Evolutionary conservation across 2,888 invertebrate genomes (phyloP), one percentile per base, ranked within the genome.

Genomic region (Nomada fabriciana): DNA sequence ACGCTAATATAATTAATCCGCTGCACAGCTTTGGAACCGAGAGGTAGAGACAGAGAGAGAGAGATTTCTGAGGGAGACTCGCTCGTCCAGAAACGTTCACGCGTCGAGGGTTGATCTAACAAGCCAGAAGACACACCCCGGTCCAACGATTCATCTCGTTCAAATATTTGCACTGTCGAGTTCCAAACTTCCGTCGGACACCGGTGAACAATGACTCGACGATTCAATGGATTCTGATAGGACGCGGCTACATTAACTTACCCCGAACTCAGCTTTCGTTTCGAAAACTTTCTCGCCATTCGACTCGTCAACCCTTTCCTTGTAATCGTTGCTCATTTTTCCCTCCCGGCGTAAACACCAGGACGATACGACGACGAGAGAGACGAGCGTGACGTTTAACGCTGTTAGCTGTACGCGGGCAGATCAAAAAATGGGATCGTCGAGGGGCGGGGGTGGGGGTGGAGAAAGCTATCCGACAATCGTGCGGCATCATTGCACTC

Each of bases 1-100:
- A 70, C 83, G 77, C 80, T 84, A 83, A 81, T 78, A 75, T 78
- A 84, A 85, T 85, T 81, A 85, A 84, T 81, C 77, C 78, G 64
- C 9, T 52, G 57, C 18, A 20, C 15, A 29, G 50, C 65, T 52
- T 36, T 67, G 67, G n/a, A 43, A 53, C 29, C 2, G 59, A 4
- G 20, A 18, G 1, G 15, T 5, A 4, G 2, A n/a, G 18, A 9
- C 4, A 23, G 42, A 7, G 57, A 18, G 2, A 1, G 42, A 53
- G 18, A 29, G 23, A 13, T 43, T n/a, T 23, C 36, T 47, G 20
- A 20, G 4, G 0, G 13, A 7, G 50, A 47, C 36, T 53, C 29
- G 42, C 29, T 60, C 50, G 61, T 52, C 71, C 36, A 67, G 77
- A 75, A 77, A 74, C 67, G 71, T 78, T 83, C 77, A 82, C 83